phyloP scores from a whole-genome alignment of 2,888 invertebrate species.

The Phengaris arion region DNA sequence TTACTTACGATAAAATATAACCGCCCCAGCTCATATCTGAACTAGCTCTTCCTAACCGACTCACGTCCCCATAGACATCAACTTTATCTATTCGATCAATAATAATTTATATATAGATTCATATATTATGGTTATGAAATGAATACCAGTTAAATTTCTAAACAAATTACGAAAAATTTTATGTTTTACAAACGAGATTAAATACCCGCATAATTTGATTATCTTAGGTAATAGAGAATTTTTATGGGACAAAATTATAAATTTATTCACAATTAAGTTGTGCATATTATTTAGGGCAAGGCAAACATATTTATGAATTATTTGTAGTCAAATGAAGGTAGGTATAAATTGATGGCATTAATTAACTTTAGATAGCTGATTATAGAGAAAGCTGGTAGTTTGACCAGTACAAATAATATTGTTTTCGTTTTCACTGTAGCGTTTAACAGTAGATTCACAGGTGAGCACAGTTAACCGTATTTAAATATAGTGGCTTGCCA shows the following conservation, averaged over 20 bases:
- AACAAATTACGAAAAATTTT: slow-evolving; percentile 5
- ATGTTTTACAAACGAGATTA: slow-evolving; percentile 16
- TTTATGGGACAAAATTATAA: slow-evolving; percentile 2
- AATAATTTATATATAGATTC: slow-evolving; percentile 52
- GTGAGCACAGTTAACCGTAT: too few species aligned
- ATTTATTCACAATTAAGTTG: slow-evolving; percentile 1
- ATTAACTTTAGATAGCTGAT: not conserved
- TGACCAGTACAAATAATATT: too few species aligned
- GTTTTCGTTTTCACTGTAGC: too few species aligned
- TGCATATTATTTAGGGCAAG: too few species aligned
- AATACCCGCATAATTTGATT: not conserved
- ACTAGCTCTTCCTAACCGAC: slow-evolving; percentile 48
- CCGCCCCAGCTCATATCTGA: slow-evolving; percentile 75
- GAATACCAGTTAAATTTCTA: slow-evolving; percentile 28
- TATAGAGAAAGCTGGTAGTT: not conserved
- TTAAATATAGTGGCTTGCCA: too few species aligned
- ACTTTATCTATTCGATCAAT: slow-evolving; percentile 62
- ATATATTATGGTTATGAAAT: slow-evolving; percentile 29
- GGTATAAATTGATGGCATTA: not conserved
- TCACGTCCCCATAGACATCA: slow-evolving; percentile 62
- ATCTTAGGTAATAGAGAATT: not conserved
- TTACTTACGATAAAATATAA: slow-evolving; percentile 79
- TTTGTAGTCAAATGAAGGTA: not conserved
- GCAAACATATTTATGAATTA: too few species aligned
- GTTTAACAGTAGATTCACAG: too few species aligned